Percentiles rank a stretch among this genome's conserved stretches.
phyloP scores from a whole-genome alignment of 2,888 invertebrate genomes.

The Aporophyla lueneburgensis region DNA sequence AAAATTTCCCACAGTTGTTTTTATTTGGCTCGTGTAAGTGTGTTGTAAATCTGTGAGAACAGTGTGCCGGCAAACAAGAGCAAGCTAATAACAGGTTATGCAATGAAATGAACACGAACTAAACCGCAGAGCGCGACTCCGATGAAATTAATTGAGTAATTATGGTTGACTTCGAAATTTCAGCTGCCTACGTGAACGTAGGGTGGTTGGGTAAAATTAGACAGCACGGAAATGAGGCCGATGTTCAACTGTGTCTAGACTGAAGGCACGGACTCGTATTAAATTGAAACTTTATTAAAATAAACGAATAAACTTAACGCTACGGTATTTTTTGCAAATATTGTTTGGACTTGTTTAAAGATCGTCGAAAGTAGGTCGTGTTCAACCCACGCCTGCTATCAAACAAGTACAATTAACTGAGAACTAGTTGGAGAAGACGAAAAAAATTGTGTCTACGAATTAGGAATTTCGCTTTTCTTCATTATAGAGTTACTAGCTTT shows the following conservation, averaged over 20 bases:
- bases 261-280: constrained; percentile 32
- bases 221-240: constrained; percentile 70
- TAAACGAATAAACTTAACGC: constrained; percentile 23
- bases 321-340: constrained; percentile 35
- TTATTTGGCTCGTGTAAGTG: constrained; percentile 72
- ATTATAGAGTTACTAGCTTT: no score
- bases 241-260: constrained; percentile 54
- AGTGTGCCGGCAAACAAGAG: constrained; percentile 79
- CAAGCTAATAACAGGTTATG: constrained; percentile 84
- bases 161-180: constrained; percentile 76
- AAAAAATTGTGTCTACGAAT: constrained; percentile 5
- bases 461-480: constrained; percentile 19
- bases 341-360: constrained; percentile 30
- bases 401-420: constrained; percentile 39
- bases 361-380: constrained; percentile 31
- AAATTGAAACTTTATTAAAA: constrained; percentile 51
- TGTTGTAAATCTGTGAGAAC: constrained; percentile 83
- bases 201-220: constrained; percentile 64
- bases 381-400: constrained; percentile 23
- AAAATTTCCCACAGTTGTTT: constrained; percentile 83
- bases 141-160: constrained; percentile 82
- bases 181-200: constrained; percentile 59
- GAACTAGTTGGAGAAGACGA: constrained; percentile 4
- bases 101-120: constrained; percentile 78
- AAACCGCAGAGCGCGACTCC: constrained; percentile 70